A percentile compares a stretch with the other conserved stretches of the same genome.
Conservation (phyloP, 2,888 invertebrate species). For the Andrena minutula region DNA sequence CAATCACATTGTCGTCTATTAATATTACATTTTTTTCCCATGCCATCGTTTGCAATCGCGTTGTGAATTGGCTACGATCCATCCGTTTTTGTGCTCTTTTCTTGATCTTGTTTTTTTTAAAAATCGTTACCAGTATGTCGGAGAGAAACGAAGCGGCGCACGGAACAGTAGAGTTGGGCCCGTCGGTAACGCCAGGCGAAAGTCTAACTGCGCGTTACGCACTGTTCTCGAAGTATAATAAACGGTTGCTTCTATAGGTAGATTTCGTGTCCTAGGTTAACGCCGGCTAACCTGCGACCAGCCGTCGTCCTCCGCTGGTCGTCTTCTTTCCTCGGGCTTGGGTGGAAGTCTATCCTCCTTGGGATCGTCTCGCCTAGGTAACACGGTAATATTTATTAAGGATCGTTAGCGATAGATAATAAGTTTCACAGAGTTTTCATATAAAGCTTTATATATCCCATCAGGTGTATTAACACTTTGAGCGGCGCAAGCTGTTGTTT, state of each 20-base stretch:
- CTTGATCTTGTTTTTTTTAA: constrained; percentile 38
- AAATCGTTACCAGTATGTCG: constrained; percentile 23
- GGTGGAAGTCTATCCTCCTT: constrained; percentile 81
- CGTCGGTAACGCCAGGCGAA: constrained; percentile 49
- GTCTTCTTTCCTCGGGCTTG: constrained; percentile 77
- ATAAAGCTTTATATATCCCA: too few species aligned
- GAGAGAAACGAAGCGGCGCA: constrained; percentile 58
- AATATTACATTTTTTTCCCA: constrained; percentile 13
- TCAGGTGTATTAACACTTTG: too few species aligned
- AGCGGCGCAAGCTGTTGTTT: too few species aligned
- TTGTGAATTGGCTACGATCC: constrained; percentile 33
- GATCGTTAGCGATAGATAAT: not conserved
- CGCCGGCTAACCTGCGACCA: constrained; percentile 83
- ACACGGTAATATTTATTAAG: too few species aligned
- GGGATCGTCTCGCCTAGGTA: constrained; percentile 75
- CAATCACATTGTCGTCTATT: constrained; percentile 14
- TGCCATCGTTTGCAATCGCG: not conserved
- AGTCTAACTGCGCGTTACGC: constrained; percentile 60
- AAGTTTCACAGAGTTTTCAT: too few species aligned
- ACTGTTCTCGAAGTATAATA: constrained; percentile 61
- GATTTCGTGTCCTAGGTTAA: constrained; percentile 67
- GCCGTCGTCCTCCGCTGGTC: constrained; percentile 85
- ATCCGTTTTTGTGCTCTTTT: constrained; percentile 44
- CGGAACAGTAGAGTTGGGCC: constrained; percentile 59
- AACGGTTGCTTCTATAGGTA: constrained; percentile 60